These are phyloP conservation scores for Homalodisca vitripennis DNA, from an alignment of 1,140 invertebrate species.

Conservation along the genomic window DNA sequence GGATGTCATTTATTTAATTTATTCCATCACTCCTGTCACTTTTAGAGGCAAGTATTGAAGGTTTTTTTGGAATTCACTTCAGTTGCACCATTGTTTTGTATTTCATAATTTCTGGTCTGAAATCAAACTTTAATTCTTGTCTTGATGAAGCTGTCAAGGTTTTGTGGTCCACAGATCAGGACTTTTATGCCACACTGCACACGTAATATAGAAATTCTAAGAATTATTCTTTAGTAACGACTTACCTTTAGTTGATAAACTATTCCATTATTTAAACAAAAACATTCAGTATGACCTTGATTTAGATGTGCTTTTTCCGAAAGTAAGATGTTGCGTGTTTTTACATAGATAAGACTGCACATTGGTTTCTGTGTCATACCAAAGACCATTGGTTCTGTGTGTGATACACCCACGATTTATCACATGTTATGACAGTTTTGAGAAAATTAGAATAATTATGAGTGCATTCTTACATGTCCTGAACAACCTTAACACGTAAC, in stretches of 20 bases:
- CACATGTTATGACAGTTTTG: conserved; percentile 7
- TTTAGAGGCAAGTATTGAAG: too few species aligned
- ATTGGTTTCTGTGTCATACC: not conserved
- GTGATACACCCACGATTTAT: conserved; percentile 8
- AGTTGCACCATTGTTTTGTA: not conserved
- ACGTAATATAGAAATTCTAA: not conserved
- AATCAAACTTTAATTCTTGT: not conserved
- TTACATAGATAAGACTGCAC: conserved; percentile 5
- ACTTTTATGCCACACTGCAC: conserved; percentile 3
- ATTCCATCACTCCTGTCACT: too few species aligned
- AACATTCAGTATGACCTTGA: conserved; percentile 1
- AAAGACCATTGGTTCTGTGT: too few species aligned
- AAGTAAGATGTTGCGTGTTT: not conserved
- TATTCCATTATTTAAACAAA: not conserved
- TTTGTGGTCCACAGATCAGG: conserved; percentile 1
- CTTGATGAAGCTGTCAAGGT: not conserved
- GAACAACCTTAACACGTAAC: not conserved
- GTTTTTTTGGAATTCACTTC: too few species aligned
- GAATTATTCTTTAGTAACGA: not conserved
- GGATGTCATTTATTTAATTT: too few species aligned
- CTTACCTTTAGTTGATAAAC: not conserved
- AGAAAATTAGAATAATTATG: not conserved
- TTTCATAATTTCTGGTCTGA: not conserved
- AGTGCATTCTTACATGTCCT: not conserved
- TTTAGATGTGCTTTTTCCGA: not conserved